A percentile compares a stretch with the other conserved stretches of the same genome.
These are phyloP conservation scores for Delia radicum DNA, from an alignment of 1,140 invertebrate species.

Conservation along the genomic window DNA sequence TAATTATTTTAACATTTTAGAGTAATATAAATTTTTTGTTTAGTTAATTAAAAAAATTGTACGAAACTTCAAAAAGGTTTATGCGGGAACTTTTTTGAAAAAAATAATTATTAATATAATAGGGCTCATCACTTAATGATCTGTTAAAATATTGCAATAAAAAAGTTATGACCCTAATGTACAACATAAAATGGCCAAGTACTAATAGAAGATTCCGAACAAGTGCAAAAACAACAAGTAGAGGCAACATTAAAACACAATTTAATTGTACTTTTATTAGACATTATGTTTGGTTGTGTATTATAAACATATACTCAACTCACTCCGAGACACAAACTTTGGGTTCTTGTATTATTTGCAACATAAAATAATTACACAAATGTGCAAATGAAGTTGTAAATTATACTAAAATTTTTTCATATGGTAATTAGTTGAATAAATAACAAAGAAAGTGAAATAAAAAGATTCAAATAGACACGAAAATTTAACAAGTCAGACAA, in stretches of 20 bases:
- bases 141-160: too few species aligned
- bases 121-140: too few species aligned
- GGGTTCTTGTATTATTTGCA: constrained; percentile 29
- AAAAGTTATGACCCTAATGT: too few species aligned
- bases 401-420: constrained; percentile 35
- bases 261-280: constrained; percentile 3
- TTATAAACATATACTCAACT: not conserved
- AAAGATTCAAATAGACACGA: too few species aligned
- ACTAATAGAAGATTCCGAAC: not conserved
- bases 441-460: too few species aligned
- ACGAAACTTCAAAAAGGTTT: too few species aligned
- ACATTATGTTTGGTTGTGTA: not conserved
- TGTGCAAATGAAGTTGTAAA: constrained; percentile 56
- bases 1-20: too few species aligned
- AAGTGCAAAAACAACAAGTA: not conserved
- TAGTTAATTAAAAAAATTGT: too few species aligned
- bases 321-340: not conserved
- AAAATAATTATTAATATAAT: too few species aligned
- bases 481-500: too few species aligned
- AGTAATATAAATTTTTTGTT: too few species aligned
- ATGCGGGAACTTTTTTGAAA: too few species aligned
- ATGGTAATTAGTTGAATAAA: constrained; percentile 13
- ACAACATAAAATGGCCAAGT: not conserved
- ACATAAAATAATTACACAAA: constrained; percentile 55
- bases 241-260: not conserved